These are phyloP conservation scores for Sprattus sprattus DNA, from an alignment of 2,113 vertebrate genomes.

Conservation along the genomic window DNA sequence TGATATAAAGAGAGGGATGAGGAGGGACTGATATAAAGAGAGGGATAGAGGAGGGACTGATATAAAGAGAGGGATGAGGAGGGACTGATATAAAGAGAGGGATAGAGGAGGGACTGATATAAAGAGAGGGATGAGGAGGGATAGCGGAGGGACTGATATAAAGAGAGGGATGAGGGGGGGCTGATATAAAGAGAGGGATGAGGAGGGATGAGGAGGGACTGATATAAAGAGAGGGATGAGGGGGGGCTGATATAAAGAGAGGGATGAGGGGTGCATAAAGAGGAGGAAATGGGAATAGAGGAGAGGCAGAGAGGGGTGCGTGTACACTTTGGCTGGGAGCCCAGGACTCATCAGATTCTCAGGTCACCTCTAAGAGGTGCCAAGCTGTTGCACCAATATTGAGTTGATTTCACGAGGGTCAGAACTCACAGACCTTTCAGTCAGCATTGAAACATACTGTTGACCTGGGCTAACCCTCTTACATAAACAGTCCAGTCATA, in stretches of 20 bases:
- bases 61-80: neutral
- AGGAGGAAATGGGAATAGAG: too few species aligned
- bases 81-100: too few species aligned
- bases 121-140: neutral
- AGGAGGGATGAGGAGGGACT: too few species aligned
- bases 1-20: too few species aligned
- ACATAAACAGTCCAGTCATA: neutral
- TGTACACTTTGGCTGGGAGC: neutral
- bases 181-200: neutral
- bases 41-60: neutral
- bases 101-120: neutral
- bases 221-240: neutral
- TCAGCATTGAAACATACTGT: neutral
- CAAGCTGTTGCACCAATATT: neutral
- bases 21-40: too few species aligned
- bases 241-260: neutral
- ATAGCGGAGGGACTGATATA: too few species aligned
- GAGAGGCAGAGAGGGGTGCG: neutral
- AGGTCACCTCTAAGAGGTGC: constrained; percentile 20
- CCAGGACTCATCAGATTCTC: neutral
- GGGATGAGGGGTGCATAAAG: neutral
- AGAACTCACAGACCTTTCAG: neutral
- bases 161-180: neutral
- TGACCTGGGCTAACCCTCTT: neutral
- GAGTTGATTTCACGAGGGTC: neutral